Evolutionary conservation across 1,140 invertebrate species (phyloP).

Genomic region (Zaprionus taronus): DNA sequence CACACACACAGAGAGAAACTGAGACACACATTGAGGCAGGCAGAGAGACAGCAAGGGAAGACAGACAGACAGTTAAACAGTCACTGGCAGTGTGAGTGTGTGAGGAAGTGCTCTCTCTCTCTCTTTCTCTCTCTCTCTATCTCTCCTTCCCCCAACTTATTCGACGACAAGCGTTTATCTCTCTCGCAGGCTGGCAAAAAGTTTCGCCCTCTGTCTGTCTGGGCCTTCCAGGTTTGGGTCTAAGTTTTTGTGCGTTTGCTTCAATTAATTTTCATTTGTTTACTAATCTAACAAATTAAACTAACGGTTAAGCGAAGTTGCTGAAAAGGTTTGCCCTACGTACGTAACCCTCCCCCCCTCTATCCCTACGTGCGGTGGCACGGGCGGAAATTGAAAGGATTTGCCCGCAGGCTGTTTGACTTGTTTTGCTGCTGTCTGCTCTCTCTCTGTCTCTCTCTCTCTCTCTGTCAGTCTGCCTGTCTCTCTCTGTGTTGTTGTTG

Average conservation of each 20-base stretch:
- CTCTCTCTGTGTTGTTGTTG: not conserved
- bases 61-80: conserved; percentile 7
- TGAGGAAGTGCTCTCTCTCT: not conserved
- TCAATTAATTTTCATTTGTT: conserved; percentile 83
- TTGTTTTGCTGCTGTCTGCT: not conserved
- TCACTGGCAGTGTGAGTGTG: conserved; percentile 3
- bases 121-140: no score
- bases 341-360: no score
- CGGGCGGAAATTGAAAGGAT: conserved; percentile 52
- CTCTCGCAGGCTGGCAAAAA: conserved; percentile 55
- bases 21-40: not conserved
- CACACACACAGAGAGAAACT: not conserved
- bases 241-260: conserved; percentile 81
- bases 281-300: conserved; percentile 83
- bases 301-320: conserved; percentile 66
- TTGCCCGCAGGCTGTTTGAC: conserved; percentile 20
- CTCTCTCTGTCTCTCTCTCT: not conserved
- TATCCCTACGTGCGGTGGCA: not conserved
- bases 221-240: conserved; percentile 51
- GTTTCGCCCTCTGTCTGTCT: conserved; percentile 47
- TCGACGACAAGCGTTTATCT: conserved; percentile 74
- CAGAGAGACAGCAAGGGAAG: not conserved
- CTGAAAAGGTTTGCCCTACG: conserved; percentile 24
- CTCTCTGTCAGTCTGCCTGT: not conserved
- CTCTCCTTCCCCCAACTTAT: not conserved